Base-by-base conservation (phyloP, 2,888 invertebrate genomes). In the Morinoia aosen region DNA sequence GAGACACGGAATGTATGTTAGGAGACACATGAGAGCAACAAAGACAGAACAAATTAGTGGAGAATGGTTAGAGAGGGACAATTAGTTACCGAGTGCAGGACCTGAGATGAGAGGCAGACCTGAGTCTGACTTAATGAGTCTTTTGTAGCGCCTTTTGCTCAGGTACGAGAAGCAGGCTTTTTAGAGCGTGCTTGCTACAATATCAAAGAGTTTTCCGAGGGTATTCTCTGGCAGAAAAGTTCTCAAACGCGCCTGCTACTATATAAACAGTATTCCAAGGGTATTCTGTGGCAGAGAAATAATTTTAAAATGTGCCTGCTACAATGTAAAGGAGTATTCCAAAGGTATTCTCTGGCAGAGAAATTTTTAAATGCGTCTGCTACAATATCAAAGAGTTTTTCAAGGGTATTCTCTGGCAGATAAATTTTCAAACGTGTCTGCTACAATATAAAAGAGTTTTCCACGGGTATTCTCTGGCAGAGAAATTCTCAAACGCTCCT, bases 21-120 rank as follows among this genome's bases (percentile, higher is more conserved):
- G 90, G 39, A 90, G 90, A 90, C 90, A 39, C 90, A 48, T 48
- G 48, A 90, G 39, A 48, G 40, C 90, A 90, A 39, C 90, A 90
- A 40, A 90, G 90, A 14, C 90, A 39, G 48, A 25, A 90, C 90
- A 90, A 90, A 90, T 90, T 90, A 8, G 8, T 40, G 48, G 90
- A 90, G 90, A 39, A 39, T 90, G 48, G 90, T 90, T 90, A 90
- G 90, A 90, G 90, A 90, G 40, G 40, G 39, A 90, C 39, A 90
- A 90, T 90, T 90, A 90, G 90, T 90, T 14, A 19, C 39, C 90
- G 39, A 90, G 90, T 90, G 90, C 4, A n/a, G 25, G 90, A 64
- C 39, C 90, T 90, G 90, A 90, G 90, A 48, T 40, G 40, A 90
- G 39, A 14, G 90, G 90, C 12, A n/a, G 48, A 90, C 39, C 90